These are phyloP conservation scores for Cosmorhoe ocellata DNA, from an alignment of 2,888 invertebrate genomes.

Conservation along the genomic window DNA sequence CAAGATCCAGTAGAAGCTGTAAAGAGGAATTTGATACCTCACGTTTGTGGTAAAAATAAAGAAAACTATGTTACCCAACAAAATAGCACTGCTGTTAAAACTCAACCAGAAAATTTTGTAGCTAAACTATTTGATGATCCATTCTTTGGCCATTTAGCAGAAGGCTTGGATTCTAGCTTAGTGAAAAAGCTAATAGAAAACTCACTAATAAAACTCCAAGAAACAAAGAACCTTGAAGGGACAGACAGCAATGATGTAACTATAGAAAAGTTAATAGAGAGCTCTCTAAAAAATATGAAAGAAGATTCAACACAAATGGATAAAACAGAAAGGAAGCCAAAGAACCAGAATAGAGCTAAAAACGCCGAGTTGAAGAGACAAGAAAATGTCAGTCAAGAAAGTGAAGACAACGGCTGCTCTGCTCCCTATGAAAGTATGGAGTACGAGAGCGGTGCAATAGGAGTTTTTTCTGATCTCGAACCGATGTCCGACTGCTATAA, in stretches of 20 bases:
- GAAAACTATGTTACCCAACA: conserved; percentile 35
- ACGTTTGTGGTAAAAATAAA: conserved; percentile 87
- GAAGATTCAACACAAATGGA: conserved; percentile 53
- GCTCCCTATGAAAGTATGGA: conserved; percentile 90
- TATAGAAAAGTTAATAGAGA: conserved; percentile 79
- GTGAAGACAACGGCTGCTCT: conserved; percentile 83
- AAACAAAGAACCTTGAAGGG: conserved; percentile 71
- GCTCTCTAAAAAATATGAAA: conserved; percentile 70
- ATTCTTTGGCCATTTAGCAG: conserved; percentile 84
- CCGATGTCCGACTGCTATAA: conserved; percentile 88
- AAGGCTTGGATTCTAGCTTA: conserved; percentile 83
- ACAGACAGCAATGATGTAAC: conserved; percentile 71
- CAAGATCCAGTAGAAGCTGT: conserved; percentile 90
- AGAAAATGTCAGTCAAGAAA: conserved; percentile 56
- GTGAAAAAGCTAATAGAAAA: conserved; percentile 86
- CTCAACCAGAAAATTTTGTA: conserved; percentile 71
- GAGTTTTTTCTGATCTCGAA: conserved; percentile 78
- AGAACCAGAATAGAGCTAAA: conserved; percentile 48
- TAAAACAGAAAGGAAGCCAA: conserved; percentile 39
- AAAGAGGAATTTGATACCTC: conserved; percentile 87
- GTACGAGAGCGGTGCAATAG: conserved; percentile 83
- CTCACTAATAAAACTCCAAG: conserved; percentile 83
- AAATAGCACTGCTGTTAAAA: conserved; percentile 39
- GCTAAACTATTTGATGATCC: conserved; percentile 85
- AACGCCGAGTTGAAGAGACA: conserved; percentile 46